phyloP scores from a whole-genome alignment of 2,888 invertebrate genomes.

The Odontomyia ornata region DNA sequence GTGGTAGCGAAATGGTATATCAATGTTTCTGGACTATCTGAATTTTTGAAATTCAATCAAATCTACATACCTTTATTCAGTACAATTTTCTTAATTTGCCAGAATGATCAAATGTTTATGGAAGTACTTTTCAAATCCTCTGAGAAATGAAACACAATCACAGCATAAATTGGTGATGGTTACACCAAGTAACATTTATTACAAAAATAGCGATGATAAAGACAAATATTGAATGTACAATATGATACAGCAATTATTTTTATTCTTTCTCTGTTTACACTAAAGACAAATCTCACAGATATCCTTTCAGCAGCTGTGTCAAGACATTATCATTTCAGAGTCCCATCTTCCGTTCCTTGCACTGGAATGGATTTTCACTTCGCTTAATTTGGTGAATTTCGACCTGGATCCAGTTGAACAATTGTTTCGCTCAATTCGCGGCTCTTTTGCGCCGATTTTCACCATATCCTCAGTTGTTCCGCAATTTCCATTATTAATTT shows the following conservation, averaged over 20 bases:
- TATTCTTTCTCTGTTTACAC: neutral
- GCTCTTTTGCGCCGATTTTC: neutral
- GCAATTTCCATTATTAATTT: conserved; percentile 54
- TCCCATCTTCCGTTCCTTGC: neutral
- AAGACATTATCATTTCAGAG: conserved; percentile 26
- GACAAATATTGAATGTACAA: conserved; percentile 23
- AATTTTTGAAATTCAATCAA: too few relatives aligned
- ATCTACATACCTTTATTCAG: too few relatives aligned
- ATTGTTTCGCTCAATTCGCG: neutral
- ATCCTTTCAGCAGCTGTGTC: conserved; percentile 23
- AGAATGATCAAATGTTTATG: too few relatives aligned
- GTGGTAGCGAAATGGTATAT: too few relatives aligned
- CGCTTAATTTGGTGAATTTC: conserved; percentile 25
- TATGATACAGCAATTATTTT: conserved; percentile 23
- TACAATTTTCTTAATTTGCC: too few relatives aligned
- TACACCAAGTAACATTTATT: conserved; percentile 30
- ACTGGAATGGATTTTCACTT: conserved; percentile 15
- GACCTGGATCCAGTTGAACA: neutral
- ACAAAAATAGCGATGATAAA: conserved; percentile 34
- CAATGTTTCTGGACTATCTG: too few relatives aligned
- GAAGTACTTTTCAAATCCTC: too few relatives aligned
- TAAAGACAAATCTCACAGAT: neutral
- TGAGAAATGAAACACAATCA: too few relatives aligned
- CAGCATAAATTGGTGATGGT: neutral
- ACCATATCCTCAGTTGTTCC: conserved; percentile 3